These are phyloP conservation scores for Iphiclides podalirius DNA, from an alignment of 2,888 invertebrate species.

Conservation along the genomic window DNA sequence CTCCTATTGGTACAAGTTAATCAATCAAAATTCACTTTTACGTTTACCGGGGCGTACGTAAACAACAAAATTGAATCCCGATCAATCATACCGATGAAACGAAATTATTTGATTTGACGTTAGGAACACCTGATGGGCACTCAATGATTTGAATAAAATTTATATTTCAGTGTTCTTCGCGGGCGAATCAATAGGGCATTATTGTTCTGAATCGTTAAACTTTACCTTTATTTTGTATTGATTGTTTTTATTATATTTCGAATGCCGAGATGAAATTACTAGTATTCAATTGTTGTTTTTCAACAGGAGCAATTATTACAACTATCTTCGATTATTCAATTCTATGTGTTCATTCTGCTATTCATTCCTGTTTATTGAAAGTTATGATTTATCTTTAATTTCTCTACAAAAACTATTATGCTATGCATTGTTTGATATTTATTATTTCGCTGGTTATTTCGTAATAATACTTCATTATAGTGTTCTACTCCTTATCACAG, in stretches of 20 bases:
- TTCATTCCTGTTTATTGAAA: too few species aligned
- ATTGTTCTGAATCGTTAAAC: conserved; percentile 23
- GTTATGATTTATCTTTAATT: too few species aligned
- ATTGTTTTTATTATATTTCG: conserved; percentile 12
- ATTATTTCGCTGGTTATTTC: too few species aligned
- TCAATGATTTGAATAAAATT: conserved; percentile 26
- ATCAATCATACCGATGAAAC: conserved; percentile 51
- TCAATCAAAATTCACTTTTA: conserved; percentile 41
- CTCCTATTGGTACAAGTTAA: conserved; percentile 30
- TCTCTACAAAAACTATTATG: too few species aligned
- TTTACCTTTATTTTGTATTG: conserved; percentile 12
- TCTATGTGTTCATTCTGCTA: background rate
- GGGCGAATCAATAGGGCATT: conserved; percentile 15
- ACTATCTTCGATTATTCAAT: background rate
- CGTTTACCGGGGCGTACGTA: conserved; percentile 39
- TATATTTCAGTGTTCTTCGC: conserved; percentile 15
- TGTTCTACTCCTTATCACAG: too few species aligned
- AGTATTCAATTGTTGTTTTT: background rate
- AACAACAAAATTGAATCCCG: conserved; percentile 41
- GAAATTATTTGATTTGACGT: conserved; percentile 44
- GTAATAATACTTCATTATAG: too few species aligned
- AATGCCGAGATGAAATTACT: background rate
- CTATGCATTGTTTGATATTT: too few species aligned
- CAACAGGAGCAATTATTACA: background rate
- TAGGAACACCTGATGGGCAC: conserved; percentile 29